Base-by-base conservation (phyloP, 2,113 vertebrate genomes). In the Ovis canadensis region DNA sequence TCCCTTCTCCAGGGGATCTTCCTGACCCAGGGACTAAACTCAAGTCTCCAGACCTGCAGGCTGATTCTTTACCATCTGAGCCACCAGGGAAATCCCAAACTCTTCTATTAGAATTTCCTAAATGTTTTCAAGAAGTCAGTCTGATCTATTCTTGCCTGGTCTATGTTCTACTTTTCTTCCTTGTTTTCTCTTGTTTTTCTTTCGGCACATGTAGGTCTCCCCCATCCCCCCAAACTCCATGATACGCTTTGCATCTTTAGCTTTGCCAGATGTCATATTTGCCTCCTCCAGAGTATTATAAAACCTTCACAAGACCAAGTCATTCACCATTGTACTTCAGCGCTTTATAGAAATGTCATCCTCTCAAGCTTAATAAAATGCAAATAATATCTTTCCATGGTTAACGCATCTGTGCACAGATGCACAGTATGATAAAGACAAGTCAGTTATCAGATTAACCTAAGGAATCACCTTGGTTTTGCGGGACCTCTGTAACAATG, bases 281-380 rank as follows among this genome's bases (percentile, higher is more conserved):
- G 6, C 84, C 13, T 94, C 54, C 16, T 57, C n/a, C 21, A 43
- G 59, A 40, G 36, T 40, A 11, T 64, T 31, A 23, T 16, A 84
- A 55, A 83, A 15, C 3, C 43, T 91, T 91, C 36, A 43, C 23
- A 74, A 48, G 23, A 25, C 29, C 23, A 83, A 48, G 89, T 1
- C 6, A 29, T 33, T 67, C 17, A 80, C 55, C 59, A 31, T 4
- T 57, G 50, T 71, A 17, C 45, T 48, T 86, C 19, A 45, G 50
- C 10, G 9, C 9, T 81, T 84, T 48, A 6, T 54, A n/a, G 59
- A 90, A 86, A 60, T 54, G 48, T 23, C 74, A 50, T 50, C 17
- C 52, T 89, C 78, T 97, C 45, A 90, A 50, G 54, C 6, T 93
- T 87, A 83, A 67, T 59, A 40, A 59, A 91, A 91, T 52, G 25